phyloP scores from a whole-genome alignment of 92 coral and sea anemone genomes.

The Bergia sp. region DNA sequence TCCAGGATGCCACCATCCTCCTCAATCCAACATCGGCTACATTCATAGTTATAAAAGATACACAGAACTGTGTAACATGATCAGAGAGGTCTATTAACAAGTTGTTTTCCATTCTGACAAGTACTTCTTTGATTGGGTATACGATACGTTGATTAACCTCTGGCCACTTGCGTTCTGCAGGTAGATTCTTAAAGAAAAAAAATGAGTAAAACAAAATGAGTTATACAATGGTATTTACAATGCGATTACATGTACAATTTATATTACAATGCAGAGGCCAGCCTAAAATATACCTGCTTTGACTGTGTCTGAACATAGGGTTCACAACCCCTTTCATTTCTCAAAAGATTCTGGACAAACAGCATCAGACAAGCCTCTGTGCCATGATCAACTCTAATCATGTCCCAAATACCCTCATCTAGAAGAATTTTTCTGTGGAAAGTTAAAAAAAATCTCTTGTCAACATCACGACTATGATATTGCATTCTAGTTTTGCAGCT shows the following conservation, averaged over 20 bases:
- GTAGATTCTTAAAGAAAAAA: constrained; percentile 58
- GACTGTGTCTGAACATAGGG: constrained; percentile 70
- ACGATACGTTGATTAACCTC: constrained; percentile 66
- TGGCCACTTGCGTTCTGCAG: constrained; percentile 76
- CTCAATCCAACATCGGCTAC: constrained; percentile 60
- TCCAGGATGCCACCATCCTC: constrained; percentile 62
- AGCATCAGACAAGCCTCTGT: constrained; percentile 67
- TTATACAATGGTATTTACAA: no score
- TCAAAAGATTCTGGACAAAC: constrained; percentile 58
- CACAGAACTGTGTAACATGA: constrained; percentile 61
- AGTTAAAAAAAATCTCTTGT: not conserved
- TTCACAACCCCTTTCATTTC: constrained; percentile 58
- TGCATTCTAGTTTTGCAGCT: no score
- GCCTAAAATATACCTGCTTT: constrained; percentile 44
- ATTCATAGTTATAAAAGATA: constrained; percentile 65
- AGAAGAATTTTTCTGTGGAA: constrained; percentile 43
- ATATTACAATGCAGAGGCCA: not conserved
- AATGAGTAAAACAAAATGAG: not conserved
- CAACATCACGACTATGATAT: no score
- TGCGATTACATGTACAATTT: no score
- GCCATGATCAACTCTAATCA: constrained; percentile 69
- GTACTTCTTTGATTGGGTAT: constrained; percentile 67
- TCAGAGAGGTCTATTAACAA: constrained; percentile 51
- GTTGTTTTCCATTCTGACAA: constrained; percentile 63
- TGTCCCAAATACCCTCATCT: constrained; percentile 70